Evolutionary conservation across 2,797 vertebrate species (phyloP).

Genomic region (Corythornis leucogaster): DNA sequence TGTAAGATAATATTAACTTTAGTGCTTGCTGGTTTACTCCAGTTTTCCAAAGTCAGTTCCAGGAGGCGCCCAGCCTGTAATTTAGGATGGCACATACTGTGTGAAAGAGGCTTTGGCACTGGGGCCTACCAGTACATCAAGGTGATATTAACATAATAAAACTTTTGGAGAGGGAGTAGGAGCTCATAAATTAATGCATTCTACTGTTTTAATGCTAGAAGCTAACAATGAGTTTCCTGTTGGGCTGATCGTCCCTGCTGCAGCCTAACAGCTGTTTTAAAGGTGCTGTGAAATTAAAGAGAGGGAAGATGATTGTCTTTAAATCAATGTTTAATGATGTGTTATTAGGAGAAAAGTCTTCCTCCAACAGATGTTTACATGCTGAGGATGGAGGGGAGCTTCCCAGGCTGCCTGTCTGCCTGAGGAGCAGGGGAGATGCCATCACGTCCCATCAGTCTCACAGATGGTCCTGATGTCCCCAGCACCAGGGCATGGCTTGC

Average conservation of each 20-base stretch:
- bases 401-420: not conserved
- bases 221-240: slow-evolving; percentile 73
- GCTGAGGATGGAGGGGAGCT: not conserved
- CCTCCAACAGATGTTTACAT: slow-evolving; percentile 64
- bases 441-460: not conserved
- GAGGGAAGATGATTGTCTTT: slow-evolving; percentile 64
- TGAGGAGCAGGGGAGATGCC: not conserved
- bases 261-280: slow-evolving; percentile 63
- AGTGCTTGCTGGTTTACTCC: slow-evolving; percentile 54
- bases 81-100: slow-evolving; percentile 63
- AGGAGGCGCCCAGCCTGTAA: slow-evolving; percentile 56
- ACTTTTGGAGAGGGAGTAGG: slow-evolving; percentile 23
- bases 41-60: slow-evolving; percentile 62
- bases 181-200: slow-evolving; percentile 76
- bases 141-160: slow-evolving; percentile 61
- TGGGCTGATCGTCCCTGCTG: slow-evolving; percentile 43
- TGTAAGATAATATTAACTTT: slow-evolving; percentile 71
- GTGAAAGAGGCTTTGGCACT: slow-evolving; percentile 56
- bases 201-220: slow-evolving; percentile 70
- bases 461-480: not conserved
- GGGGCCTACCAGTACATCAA: slow-evolving; percentile 51
- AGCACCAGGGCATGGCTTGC: not conserved
- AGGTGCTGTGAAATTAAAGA: slow-evolving; percentile 74
- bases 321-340: slow-evolving; percentile 79
- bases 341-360: slow-evolving; percentile 66